Percentiles rank a stretch among this genome's conserved stretches.
phyloP scores from a whole-genome alignment of 2,113 vertebrate species.

The Benitochromis conjunctus region DNA sequence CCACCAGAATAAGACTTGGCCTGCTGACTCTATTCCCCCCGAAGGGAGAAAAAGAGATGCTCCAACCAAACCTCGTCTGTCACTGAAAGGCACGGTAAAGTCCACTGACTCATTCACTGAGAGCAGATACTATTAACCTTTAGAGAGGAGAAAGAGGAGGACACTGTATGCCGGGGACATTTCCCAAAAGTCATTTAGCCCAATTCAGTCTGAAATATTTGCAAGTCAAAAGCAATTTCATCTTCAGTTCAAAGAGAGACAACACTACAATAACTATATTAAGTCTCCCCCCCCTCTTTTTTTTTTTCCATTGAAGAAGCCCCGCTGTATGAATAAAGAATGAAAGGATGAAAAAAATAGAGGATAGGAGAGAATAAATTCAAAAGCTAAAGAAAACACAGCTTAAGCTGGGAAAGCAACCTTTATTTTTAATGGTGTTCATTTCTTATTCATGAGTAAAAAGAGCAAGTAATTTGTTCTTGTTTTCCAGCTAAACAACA shows the following conservation, averaged over 20 bases:
- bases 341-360: background rate
- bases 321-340: background rate
- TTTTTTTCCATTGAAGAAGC: background rate
- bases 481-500: slow-evolving; percentile 31
- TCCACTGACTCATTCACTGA: slow-evolving; percentile 19
- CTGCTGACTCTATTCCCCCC: background rate
- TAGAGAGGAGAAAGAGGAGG: slow-evolving; percentile 24
- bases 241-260: slow-evolving; percentile 31
- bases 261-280: slow-evolving; percentile 38
- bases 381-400: slow-evolving; percentile 4
- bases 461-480: slow-evolving; percentile 40
- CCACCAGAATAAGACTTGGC: background rate
- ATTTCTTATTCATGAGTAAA: slow-evolving; percentile 54
- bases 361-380: background rate
- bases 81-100: slow-evolving; percentile 10
- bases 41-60: background rate
- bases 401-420: slow-evolving; percentile 31
- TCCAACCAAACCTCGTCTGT: background rate
- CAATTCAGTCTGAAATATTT: slow-evolving; percentile 60
- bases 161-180: slow-evolving; percentile 28
- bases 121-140: slow-evolving; percentile 58
- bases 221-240: slow-evolving; percentile 56
- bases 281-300: background rate
- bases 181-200: slow-evolving; percentile 49
- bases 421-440: slow-evolving; percentile 32